A percentile compares a stretch with the other conserved stretches of the same genome.
phyloP scores from a whole-genome alignment of 2,888 invertebrate species.

The Neocrepidodera transversa region DNA sequence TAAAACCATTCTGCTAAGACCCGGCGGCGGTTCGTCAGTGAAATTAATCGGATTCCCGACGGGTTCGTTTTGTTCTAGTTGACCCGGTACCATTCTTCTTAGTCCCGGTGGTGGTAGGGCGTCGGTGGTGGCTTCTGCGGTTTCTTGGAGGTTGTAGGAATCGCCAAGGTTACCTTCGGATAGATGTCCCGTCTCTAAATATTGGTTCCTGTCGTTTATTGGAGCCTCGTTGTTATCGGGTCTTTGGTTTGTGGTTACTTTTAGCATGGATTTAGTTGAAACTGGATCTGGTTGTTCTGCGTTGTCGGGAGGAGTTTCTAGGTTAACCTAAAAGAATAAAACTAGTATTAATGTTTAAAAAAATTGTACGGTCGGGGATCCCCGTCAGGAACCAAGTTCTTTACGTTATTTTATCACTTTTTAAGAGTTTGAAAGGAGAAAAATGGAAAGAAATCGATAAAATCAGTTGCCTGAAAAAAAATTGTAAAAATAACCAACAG shows the following conservation, averaged over 20 bases:
- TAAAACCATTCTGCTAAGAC: constrained; percentile 70
- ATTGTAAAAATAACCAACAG: too few species aligned
- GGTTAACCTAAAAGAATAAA: constrained; percentile 61
- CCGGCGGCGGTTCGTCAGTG: constrained; percentile 67
- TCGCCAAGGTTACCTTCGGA: constrained; percentile 62
- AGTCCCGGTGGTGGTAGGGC: constrained; percentile 70
- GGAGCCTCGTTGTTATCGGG: constrained; percentile 70
- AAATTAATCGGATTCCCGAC: constrained; percentile 26
- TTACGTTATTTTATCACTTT: too few species aligned
- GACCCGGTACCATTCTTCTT: constrained; percentile 71
- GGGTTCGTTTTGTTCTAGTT: constrained; percentile 62
- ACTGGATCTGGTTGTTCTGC: constrained; percentile 68
- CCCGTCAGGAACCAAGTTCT: too few species aligned
- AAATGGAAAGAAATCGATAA: too few species aligned
- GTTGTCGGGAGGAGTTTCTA: constrained; percentile 73
- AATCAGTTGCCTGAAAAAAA: too few species aligned
- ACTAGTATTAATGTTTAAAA: too few species aligned
- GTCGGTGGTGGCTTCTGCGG: constrained; percentile 49
- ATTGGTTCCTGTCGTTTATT: constrained; percentile 76
- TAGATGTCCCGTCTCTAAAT: constrained; percentile 78
- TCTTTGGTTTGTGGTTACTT: constrained; percentile 44
- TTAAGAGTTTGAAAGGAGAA: too few species aligned
- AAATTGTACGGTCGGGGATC: too few species aligned
- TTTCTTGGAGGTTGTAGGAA: constrained; percentile 16
- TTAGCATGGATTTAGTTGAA: constrained; percentile 27